phyloP scores from a whole-genome alignment of 2,888 invertebrate genomes.

The Tridacna crocea region DNA sequence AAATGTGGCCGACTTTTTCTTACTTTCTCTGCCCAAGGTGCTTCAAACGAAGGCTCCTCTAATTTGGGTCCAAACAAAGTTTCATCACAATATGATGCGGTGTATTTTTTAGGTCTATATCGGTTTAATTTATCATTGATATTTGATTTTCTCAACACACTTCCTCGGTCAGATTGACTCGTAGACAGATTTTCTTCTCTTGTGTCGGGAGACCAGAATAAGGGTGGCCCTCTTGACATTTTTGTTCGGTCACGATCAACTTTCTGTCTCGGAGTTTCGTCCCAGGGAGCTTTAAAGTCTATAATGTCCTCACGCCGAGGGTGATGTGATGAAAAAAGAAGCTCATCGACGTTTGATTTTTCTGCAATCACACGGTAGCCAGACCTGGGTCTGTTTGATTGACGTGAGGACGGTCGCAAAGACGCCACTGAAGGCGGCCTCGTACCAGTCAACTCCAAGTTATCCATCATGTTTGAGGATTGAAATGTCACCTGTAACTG shows the following conservation, averaged over 20 bases:
- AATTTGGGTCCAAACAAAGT: conserved; percentile 74
- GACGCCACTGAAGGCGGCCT: conserved; percentile 55
- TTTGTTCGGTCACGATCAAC: conserved; percentile 49
- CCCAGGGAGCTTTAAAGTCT: conserved; percentile 53
- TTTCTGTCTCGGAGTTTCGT: conserved; percentile 47
- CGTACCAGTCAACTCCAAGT: conserved; percentile 54
- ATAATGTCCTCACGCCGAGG: conserved; percentile 40
- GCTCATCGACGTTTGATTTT: conserved; percentile 74
- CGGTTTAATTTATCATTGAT: conserved; percentile 56
- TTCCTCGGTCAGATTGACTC: conserved; percentile 45
- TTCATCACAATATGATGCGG: conserved; percentile 78
- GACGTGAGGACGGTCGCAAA: conserved; percentile 33
- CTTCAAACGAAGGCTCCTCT: conserved; percentile 75
- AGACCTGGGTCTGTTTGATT: conserved; percentile 45
- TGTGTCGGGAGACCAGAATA: conserved; percentile 71
- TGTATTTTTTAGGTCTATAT: conserved; percentile 71
- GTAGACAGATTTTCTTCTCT: conserved; percentile 30
- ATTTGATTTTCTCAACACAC: conserved; percentile 36
- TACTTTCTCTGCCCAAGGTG: conserved; percentile 78
- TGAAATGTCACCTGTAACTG: background rate
- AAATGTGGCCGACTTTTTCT: conserved; percentile 56
- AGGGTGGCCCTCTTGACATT: conserved; percentile 62
- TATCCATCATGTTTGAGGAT: conserved; percentile 30
- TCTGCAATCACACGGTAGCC: conserved; percentile 70
- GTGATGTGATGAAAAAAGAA: conserved; percentile 70